A percentile compares a stretch with the other conserved stretches of the same genome.
These are phyloP conservation scores for Adineta ricciae DNA, from an alignment of 2,888 invertebrate species.

Conservation along the genomic window DNA sequence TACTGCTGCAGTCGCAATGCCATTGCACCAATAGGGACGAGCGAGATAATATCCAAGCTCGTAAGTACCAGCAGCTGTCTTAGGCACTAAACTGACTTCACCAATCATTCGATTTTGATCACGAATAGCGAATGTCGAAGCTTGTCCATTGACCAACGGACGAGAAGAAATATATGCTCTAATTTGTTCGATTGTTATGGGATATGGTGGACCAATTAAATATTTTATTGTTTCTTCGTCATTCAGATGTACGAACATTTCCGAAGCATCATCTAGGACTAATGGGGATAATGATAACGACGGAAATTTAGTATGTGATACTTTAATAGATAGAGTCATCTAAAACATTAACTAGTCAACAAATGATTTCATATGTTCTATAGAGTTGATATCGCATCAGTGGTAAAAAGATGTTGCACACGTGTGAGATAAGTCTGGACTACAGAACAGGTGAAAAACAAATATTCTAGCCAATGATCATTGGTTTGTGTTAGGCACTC, in stretches of 20 bases:
- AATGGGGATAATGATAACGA: neutral
- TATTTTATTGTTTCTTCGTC: neutral
- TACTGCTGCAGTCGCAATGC: neutral
- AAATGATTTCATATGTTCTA: too few species aligned
- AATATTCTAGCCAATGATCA: too few species aligned
- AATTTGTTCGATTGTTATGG: neutral
- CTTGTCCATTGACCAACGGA: neutral
- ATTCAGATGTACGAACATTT: neutral
- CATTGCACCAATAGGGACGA: neutral
- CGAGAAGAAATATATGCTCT: neutral
- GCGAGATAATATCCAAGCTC: neutral
- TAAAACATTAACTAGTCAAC: neutral
- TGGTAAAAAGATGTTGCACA: too few species aligned
- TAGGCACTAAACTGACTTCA: neutral
- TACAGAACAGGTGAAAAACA: too few species aligned
- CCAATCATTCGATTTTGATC: neutral
- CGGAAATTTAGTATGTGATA: neutral
- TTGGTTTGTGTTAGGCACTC: too few species aligned
- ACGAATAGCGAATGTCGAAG: neutral
- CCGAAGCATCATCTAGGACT: neutral
- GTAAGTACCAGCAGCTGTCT: neutral
- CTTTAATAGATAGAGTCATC: neutral
- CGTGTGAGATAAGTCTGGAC: too few species aligned
- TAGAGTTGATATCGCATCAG: too few species aligned
- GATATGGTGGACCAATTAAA: neutral